Base-by-base conservation (phyloP, 1,140 invertebrate species). In the Scaptomyza pallida region DNA sequence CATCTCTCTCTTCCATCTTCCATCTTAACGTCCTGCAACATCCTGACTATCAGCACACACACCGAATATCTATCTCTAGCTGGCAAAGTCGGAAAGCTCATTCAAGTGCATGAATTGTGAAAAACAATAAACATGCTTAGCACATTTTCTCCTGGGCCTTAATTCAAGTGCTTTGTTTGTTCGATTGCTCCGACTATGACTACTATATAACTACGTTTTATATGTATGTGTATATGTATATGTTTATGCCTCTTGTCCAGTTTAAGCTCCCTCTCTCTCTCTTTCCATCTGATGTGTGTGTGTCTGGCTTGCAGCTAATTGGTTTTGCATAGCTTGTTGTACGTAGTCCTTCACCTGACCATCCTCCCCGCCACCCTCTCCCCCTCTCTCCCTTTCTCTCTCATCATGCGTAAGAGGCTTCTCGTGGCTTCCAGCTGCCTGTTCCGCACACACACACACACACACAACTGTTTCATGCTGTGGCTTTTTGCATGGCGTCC, bases 61-160 rank as follows among this genome's bases (percentile, higher is more conserved):
- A 21, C 45, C 30, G 44, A 21, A 48, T 0, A 13, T 8, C n/a
- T 23, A 23, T 4, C 26, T 47, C 23, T 26, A 26, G 23, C 23
- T 26, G 23, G 16, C 26, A 17, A 19, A 67, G 54, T 60, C 64
- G 17, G n/a, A n/a, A 56, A 52, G 81, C 63, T 74, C 78, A 86
- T 62, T 88, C 47, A 86, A 88, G 82, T 81, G 70, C 59, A 77
- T 69, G 63, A 81, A 77, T 74, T 62, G 77, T 78, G 77, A 86
- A 86, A 85, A 86, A 86, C 82, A 86, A 88, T 86, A 88, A 86
- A 86, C 81, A 86, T 88, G 64, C 67, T 74, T 54, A 70, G 56
- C 41, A 63, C 56, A 61, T 65, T 35, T 30, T 37, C 48, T 51
- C 15, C 13, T 40, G 26, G 15, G 15, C 23, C 44, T 37, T 48